Evolutionary conservation across 1,140 invertebrate species (phyloP).

Genomic region (Trialeurodes vaporariorum): DNA sequence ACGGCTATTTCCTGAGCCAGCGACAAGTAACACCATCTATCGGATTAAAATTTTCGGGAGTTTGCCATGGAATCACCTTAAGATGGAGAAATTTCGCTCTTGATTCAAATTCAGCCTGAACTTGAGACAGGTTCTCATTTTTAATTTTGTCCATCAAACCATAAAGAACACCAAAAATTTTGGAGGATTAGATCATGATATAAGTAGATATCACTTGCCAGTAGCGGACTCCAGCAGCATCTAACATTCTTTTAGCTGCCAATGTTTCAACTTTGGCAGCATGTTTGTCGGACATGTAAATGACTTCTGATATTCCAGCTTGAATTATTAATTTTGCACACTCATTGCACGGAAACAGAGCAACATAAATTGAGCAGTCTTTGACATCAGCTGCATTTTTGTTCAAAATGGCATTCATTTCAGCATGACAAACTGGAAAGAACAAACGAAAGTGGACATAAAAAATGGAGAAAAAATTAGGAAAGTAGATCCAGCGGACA

Average conservation of each 20-base stretch:
- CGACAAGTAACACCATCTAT: too few relatives aligned
- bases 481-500: too few relatives aligned
- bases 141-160: not conserved
- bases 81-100: too few relatives aligned
- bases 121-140: not conserved
- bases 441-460: too few relatives aligned
- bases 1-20: too few relatives aligned
- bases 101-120: not conserved
- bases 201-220: not conserved
- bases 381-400: constrained; percentile 66
- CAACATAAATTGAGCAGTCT: constrained; percentile 74
- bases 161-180: not conserved
- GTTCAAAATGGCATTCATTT: constrained; percentile 93
- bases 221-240: constrained; percentile 48
- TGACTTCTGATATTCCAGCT: constrained; percentile 67
- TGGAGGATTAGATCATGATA: not conserved
- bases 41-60: too few relatives aligned
- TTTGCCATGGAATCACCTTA: too few relatives aligned
- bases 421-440: constrained; percentile 86
- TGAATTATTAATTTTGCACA: constrained; percentile 97
- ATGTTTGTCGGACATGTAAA: constrained; percentile 76
- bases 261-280: constrained; percentile 47
- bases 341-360: constrained; percentile 88
- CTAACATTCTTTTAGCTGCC: constrained; percentile 70
- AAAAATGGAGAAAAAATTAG: too few relatives aligned